Evolutionary conservation across 2,888 invertebrate genomes (phyloP).

Genomic region (Lithophane leautieri): DNA sequence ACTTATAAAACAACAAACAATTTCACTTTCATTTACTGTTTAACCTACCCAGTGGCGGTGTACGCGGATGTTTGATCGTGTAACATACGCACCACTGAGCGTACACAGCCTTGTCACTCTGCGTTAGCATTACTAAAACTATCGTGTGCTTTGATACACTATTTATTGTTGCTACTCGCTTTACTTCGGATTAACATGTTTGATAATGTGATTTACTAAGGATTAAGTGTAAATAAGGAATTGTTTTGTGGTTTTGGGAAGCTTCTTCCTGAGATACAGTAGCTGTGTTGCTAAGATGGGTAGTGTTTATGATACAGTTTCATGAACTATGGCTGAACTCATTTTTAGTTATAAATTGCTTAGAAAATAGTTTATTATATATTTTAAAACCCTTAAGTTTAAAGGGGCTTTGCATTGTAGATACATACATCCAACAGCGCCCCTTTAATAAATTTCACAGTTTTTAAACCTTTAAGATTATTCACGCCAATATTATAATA

Average conservation of each 20-base stretch:
- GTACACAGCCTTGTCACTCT: constrained; percentile 70
- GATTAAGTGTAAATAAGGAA: constrained; percentile 31
- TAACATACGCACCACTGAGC: constrained; percentile 63
- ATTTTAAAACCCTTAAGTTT: neutral
- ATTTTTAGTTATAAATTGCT: no score
- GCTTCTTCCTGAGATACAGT: neutral
- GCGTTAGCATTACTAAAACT: constrained; percentile 63
- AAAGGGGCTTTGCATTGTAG: neutral
- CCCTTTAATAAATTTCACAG: neutral
- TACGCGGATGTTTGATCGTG: constrained; percentile 68
- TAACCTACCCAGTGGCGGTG: constrained; percentile 34
- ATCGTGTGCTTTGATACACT: constrained; percentile 52
- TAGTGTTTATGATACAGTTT: neutral
- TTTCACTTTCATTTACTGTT: constrained; percentile 46
- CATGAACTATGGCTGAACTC: neutral
- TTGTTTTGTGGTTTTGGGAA: constrained; percentile 7
- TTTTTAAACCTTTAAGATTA: neutral
- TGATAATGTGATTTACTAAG: constrained; percentile 28
- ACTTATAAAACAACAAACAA: constrained; percentile 1
- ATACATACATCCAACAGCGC: neutral
- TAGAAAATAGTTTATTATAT: neutral
- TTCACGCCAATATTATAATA: neutral
- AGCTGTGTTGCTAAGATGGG: neutral
- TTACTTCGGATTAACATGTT: constrained; percentile 34
- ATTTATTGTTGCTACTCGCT: constrained; percentile 53